Conservation (phyloP, 1,140 invertebrate genomes). For the Meloidogyne hapla region DNA sequence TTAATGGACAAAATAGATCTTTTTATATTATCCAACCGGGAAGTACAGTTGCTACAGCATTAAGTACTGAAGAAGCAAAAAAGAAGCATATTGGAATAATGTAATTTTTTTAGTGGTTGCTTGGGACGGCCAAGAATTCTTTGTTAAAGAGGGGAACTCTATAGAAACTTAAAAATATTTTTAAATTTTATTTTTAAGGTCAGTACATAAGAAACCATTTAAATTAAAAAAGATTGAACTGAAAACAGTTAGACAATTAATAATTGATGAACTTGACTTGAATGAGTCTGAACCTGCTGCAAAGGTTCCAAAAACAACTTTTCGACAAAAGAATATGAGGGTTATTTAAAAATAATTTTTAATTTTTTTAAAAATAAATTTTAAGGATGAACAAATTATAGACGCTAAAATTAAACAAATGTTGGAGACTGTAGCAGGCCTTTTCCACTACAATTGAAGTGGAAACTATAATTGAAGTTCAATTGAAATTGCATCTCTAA, state of each 20-base stretch:
- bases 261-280: conserved; percentile 49
- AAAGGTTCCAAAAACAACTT: conserved; percentile 37
- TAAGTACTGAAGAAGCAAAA: conserved; percentile 80
- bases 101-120: too few species aligned
- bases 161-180: too few species aligned
- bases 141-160: too few species aligned
- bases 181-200: conserved; percentile 1
- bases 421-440: conserved; percentile 49
- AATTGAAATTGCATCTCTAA: conserved; percentile 54
- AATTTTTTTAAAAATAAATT: not conserved
- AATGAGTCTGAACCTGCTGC: conserved; percentile 36
- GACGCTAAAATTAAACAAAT: conserved; percentile 50
- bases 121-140: too few species aligned
- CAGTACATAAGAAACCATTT: conserved; percentile 11
- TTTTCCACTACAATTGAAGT: conserved; percentile 48
- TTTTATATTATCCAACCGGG: conserved; percentile 87
- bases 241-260: conserved; percentile 48
- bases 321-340: conserved; percentile 31
- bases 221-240: conserved; percentile 65
- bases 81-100: conserved; percentile 72
- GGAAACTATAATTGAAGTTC: too few species aligned
- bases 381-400: conserved; percentile 55
- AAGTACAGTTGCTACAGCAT: conserved; percentile 89
- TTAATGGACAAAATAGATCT: conserved; percentile 49
- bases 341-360: conserved; percentile 3